Evolutionary conservation across 2,113 vertebrate species (phyloP).

Genomic region (Notarius quadriscutis): DNA sequence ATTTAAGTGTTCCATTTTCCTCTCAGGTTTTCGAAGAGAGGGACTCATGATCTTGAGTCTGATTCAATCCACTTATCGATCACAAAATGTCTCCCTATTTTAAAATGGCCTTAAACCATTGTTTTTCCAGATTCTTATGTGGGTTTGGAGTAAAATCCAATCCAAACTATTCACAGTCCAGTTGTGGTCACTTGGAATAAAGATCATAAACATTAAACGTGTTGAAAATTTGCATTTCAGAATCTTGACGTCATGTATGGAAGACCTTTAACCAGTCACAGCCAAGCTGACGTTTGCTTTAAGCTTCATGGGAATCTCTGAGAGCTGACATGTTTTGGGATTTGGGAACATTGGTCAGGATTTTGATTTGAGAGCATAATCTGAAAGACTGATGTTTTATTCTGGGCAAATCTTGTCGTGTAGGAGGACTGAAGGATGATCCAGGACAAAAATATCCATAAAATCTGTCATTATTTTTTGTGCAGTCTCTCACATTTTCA

Average conservation of each 20-base stretch:
- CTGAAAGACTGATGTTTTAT: not conserved
- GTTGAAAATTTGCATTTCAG: not conserved
- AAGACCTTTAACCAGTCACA: not conserved
- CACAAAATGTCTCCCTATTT: not conserved
- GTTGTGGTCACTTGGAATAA: not conserved
- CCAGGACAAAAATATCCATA: constrained; percentile 11
- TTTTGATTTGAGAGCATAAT: not conserved
- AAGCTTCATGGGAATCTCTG: not conserved
- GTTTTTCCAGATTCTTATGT: not conserved
- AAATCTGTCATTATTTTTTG: not conserved
- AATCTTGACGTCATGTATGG: not conserved
- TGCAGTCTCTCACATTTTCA: constrained; percentile 12
- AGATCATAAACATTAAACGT: not conserved
- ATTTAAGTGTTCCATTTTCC: not conserved
- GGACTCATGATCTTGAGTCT: not conserved
- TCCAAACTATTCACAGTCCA: not conserved
- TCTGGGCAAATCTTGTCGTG: not conserved
- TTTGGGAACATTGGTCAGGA: not conserved
- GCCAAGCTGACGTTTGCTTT: not conserved
- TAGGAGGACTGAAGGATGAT: not conserved
- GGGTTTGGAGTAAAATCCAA: not conserved
- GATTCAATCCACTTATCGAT: not conserved
- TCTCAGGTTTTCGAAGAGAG: not conserved
- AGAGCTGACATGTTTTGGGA: not conserved
- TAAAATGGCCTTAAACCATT: not conserved